phyloP scores from a whole-genome alignment of 2,888 invertebrate genomes.

The Stegophylla sp. region DNA sequence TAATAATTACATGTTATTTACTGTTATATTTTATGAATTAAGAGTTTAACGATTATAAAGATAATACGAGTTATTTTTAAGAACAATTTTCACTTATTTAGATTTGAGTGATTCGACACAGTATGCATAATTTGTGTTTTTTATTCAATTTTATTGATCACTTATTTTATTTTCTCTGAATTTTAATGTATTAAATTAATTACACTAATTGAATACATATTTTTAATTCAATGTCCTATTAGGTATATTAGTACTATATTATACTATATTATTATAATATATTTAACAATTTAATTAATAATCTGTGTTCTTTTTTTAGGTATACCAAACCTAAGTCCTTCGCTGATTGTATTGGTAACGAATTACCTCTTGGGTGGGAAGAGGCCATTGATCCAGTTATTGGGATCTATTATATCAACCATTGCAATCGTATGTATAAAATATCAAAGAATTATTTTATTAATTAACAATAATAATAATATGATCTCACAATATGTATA shows the following conservation, averaged over 20 bases:
- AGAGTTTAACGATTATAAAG: too few relatives aligned
- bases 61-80: too few relatives aligned
- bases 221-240: not conserved
- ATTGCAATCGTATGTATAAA: constrained; percentile 85
- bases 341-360: constrained; percentile 97
- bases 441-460: not conserved
- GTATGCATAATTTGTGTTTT: too few relatives aligned
- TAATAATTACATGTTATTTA: too few relatives aligned
- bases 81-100: too few relatives aligned
- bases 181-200: too few relatives aligned
- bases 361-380: constrained; percentile 96
- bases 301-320: constrained; percentile 69
- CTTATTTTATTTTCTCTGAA: too few relatives aligned
- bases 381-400: constrained; percentile 92
- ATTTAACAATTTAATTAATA: not conserved
- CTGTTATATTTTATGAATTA: too few relatives aligned
- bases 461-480: not conserved
- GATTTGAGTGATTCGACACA: too few relatives aligned
- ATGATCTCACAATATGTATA: not conserved
- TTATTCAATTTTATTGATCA: too few relatives aligned
- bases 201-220: not conserved
- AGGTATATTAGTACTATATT: too few relatives aligned
- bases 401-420: constrained; percentile 96
- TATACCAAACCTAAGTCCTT: constrained; percentile 96
- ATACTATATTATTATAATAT: too few relatives aligned